A percentile compares a stretch with the other conserved stretches of the same genome.
These are phyloP conservation scores for Sinella curviseta DNA, from an alignment of 1,140 invertebrate species.

Conservation along the genomic window DNA sequence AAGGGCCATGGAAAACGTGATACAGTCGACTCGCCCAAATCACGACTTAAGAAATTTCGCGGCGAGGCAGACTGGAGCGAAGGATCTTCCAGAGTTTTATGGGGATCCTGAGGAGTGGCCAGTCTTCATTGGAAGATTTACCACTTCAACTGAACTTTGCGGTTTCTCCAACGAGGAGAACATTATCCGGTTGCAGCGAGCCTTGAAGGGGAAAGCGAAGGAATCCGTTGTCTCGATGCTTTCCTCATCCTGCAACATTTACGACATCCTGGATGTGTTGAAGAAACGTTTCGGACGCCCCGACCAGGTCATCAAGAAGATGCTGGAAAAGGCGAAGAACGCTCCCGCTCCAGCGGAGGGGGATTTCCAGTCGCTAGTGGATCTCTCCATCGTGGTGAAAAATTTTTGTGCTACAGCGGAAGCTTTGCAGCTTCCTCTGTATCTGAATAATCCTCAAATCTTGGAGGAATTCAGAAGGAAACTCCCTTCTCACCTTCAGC, in stretches of 20 bases:
- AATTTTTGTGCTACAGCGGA: conserved; percentile 15
- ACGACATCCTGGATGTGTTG: not conserved
- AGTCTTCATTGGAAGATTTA: not conserved
- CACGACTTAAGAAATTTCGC: not conserved
- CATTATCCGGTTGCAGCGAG: not conserved
- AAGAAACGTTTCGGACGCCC: not conserved
- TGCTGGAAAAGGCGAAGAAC: not conserved
- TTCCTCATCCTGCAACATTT: not conserved
- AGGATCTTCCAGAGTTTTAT: not conserved
- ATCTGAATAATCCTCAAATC: not conserved
- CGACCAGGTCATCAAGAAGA: not conserved
- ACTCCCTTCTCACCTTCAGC: not conserved
- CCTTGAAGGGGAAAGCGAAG: conserved; percentile 28
- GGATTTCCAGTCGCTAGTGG: not conserved
- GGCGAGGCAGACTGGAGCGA: not conserved
- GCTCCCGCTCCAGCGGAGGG: not conserved
- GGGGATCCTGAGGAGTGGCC: conserved; percentile 31
- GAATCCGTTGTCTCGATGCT: conserved; percentile 15
- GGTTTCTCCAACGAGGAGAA: conserved; percentile 30
- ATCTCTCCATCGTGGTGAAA: not conserved
- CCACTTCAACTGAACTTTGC: not conserved
- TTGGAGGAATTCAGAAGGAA: not conserved
- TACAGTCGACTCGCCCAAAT: not conserved
- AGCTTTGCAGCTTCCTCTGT: not conserved
- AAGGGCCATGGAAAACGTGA: not conserved